Conservation (phyloP, 2,888 invertebrate species). For the Thalpophila matura region DNA sequence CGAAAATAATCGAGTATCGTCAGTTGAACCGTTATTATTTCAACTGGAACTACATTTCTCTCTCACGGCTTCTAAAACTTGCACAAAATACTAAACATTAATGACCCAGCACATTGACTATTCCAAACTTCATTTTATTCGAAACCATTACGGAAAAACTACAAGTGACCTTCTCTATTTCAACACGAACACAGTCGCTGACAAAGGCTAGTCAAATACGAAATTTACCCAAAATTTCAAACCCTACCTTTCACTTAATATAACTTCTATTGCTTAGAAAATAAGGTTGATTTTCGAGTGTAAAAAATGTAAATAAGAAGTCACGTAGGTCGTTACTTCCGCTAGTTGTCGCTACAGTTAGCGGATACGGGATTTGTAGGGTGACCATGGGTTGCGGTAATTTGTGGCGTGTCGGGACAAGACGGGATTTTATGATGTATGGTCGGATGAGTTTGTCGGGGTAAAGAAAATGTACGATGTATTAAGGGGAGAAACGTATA, state of each 20-base stretch:
- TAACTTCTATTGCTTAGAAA: fast-evolving
- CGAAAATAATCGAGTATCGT: no score
- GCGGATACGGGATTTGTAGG: constrained; percentile 57
- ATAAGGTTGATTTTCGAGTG: constrained; percentile 29
- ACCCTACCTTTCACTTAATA: not conserved
- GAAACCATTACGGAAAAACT: constrained; percentile 41
- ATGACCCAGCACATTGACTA: not conserved
- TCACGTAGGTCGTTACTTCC: constrained; percentile 66
- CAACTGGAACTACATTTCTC: not conserved
- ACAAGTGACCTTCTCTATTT: constrained; percentile 47
- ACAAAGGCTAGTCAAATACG: constrained; percentile 56
- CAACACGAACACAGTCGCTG: constrained; percentile 46
- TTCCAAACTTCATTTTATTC: constrained; percentile 24
- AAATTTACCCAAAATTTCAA: constrained; percentile 47
- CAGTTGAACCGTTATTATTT: constrained; percentile 4
- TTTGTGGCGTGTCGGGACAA: constrained; percentile 29
- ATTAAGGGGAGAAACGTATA: not conserved
- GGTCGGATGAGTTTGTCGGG: constrained; percentile 3
- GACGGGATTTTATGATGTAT: constrained; percentile 32
- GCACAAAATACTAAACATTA: not conserved
- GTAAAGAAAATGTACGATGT: not conserved
- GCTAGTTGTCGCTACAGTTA: constrained; percentile 62
- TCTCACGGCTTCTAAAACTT: not conserved
- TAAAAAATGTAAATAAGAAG: constrained; percentile 45
- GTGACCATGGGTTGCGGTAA: constrained; percentile 55